Evolutionary conservation across 2,888 invertebrate species (phyloP).

Genomic region (Quadriops clusia): DNA sequence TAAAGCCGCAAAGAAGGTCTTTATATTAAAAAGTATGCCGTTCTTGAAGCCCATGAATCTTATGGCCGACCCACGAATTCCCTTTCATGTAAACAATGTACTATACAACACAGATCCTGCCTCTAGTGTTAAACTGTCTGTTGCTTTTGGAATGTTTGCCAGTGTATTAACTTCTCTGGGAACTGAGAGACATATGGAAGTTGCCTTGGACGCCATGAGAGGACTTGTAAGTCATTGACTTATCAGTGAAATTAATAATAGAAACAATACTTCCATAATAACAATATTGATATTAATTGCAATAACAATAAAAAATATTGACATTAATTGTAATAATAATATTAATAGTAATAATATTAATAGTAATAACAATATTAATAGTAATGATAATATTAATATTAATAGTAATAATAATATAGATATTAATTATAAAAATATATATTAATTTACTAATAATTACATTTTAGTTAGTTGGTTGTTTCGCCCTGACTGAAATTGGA

Average conservation of each 20-base stretch:
- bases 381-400: too few species aligned
- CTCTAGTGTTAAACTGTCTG: conserved; percentile 48
- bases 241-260: too few species aligned
- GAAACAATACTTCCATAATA: too few species aligned
- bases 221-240: conserved; percentile 14
- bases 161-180: conserved; percentile 52
- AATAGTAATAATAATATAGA: too few species aligned
- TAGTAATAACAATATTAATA: too few species aligned
- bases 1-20: conserved; percentile 10
- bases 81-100: conserved; percentile 35
- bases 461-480: conserved; percentile 52
- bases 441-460: conserved; percentile 10
- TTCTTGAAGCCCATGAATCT: background rate
- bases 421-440: too few species aligned
- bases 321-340: too few species aligned
- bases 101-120: conserved; percentile 48
- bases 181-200: conserved; percentile 44
- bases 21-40: conserved; percentile 7
- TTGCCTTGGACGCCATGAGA: conserved; percentile 33
- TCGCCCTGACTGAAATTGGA: conserved; percentile 78
- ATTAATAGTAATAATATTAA: too few species aligned
- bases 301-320: too few species aligned
- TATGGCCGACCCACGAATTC: too few species aligned
- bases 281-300: too few species aligned
- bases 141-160: conserved; percentile 55